Base-by-base conservation (phyloP, 2,113 vertebrate species). In the Hippolais icterina region DNA sequence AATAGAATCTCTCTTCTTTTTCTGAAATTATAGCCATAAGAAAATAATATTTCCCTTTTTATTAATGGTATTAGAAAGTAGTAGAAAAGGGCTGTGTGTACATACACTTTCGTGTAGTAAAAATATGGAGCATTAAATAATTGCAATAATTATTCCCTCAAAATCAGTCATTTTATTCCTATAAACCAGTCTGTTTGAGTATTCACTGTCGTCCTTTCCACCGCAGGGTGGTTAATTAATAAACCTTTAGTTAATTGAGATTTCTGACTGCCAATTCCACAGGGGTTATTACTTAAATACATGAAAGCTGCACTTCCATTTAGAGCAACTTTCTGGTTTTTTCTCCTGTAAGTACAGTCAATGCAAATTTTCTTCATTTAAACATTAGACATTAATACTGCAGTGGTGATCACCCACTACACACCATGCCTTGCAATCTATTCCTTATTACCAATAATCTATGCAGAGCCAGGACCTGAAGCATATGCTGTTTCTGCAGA, bases 201-300 rank as follows among this genome's bases (percentile, higher is more conserved):
- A 52, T 49, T 63, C 89, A 89, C 61, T 35, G 59, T 69, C 86
- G 78, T 90, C 65, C 39, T 96, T 95, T 92, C 79, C 76, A 87
- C 91, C 2, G 1, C 64, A 86, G 96, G 85, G 93, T 90, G 64
- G 90, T 95, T 97, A 97, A 97, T 97, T 97, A 98, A 97, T 96
- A 97, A 97, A 96, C 71, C 82, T 95, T 76, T 44, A 85, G 78
- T 94, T 97, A 98, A 97, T 92, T 97, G 96, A 96, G 91, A 97
- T 93, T 95, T 96, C 95, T 97, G 89, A 69, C 82, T 96, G 93
- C 75, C 64, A 96, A 12, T 95, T 94, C 96, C 92, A 85, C 81
- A 28, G 92, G 92, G 94, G 61, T 97, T 97, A 95, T 97, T 94
- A 94, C 89, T 96, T 95, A 96, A 93, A 96, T 65, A 91, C 76